Evolutionary conservation across 2,888 invertebrate species (phyloP).

Genomic region (Epirrhoe tristata): DNA sequence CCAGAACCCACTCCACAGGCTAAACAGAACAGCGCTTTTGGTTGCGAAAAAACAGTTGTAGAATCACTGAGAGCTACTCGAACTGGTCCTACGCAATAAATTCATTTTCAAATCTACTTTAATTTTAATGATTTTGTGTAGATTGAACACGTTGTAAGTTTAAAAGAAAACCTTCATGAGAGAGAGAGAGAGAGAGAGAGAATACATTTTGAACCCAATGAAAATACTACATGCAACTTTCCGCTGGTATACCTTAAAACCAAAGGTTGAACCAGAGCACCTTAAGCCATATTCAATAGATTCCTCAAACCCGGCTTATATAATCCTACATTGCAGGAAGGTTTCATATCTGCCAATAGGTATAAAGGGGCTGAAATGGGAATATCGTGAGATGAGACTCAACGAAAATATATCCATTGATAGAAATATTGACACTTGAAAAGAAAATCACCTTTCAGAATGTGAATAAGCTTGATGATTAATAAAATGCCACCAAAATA

Average conservation of each 20-base stretch:
- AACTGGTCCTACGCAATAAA: no score
- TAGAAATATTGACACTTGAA: not conserved
- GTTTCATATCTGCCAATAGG: constrained; percentile 14
- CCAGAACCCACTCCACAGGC: constrained; percentile 37
- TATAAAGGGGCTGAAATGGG: not conserved
- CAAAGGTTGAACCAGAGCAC: not conserved
- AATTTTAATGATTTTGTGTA: no score
- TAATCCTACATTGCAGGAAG: constrained; percentile 12
- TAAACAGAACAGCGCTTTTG: not conserved
- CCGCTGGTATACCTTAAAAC: not conserved
- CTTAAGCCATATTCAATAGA: constrained; percentile 15
- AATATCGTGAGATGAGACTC: not conserved
- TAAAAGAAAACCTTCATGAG: no score
- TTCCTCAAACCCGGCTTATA: constrained; percentile 9
- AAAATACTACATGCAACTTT: no score
- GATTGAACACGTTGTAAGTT: no score
- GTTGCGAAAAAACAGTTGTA: not conserved
- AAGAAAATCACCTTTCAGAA: not conserved
- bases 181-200: no score
- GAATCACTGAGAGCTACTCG: no score
- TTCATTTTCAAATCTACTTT: no score
- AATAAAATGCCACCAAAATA: not conserved
- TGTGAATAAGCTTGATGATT: not conserved
- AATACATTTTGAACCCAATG: no score
- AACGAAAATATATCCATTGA: constrained; percentile 5